phyloP scores from a whole-genome alignment of 1,140 invertebrate genomes.

The Heliothis virescens region DNA sequence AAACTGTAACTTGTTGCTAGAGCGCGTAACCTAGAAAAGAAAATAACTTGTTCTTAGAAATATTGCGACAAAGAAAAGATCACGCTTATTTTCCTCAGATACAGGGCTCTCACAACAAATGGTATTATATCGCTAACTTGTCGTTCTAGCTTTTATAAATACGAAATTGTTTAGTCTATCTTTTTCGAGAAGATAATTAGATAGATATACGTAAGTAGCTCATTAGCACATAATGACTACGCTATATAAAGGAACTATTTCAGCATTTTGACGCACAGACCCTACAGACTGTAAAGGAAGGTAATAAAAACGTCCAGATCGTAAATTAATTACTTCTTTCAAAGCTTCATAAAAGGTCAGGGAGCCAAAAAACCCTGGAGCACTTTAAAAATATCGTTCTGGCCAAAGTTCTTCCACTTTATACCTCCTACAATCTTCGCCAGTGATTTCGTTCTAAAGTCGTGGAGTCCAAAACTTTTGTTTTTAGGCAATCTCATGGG shows the following conservation, averaged over 20 bases:
- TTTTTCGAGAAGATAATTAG: too few relatives aligned
- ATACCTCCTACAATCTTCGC: background rate
- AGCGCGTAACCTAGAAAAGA: background rate
- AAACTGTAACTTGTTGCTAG: background rate
- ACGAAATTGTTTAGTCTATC: too few relatives aligned
- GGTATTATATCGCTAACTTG: too few relatives aligned
- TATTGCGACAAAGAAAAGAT: too few relatives aligned
- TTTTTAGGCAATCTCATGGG: background rate
- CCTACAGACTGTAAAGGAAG: background rate
- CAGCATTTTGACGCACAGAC: background rate
- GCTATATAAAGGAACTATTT: too few relatives aligned
- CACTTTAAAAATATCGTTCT: background rate
- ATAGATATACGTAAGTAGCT: too few relatives aligned
- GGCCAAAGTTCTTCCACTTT: background rate
- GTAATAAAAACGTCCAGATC: background rate
- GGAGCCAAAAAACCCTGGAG: background rate
- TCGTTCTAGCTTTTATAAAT: too few relatives aligned
- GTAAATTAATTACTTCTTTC: constrained; percentile 28
- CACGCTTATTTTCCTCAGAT: too few relatives aligned
- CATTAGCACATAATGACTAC: too few relatives aligned
- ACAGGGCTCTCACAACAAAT: too few relatives aligned
- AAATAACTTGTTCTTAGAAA: background rate
- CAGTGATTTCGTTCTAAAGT: background rate
- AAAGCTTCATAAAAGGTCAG: constrained; percentile 1
- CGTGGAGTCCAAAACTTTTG: background rate